phyloP scores from a whole-genome alignment of 2,113 vertebrate species.

The Dasypus novemcinctus region DNA sequence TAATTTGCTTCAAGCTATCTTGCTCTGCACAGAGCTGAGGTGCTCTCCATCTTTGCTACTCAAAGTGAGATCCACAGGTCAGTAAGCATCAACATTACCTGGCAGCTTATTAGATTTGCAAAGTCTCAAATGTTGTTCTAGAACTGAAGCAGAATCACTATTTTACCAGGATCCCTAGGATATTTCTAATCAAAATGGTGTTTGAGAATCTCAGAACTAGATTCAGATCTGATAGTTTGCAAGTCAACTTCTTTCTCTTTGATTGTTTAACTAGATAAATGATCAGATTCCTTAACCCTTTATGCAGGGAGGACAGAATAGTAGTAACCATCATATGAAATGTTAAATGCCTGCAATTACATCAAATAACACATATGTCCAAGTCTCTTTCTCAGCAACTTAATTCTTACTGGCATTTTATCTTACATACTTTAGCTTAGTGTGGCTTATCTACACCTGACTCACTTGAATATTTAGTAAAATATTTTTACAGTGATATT shows the following conservation, averaged over 20 bases:
- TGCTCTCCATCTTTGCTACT: not conserved
- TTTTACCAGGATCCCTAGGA: not conserved
- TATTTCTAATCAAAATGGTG: not conserved
- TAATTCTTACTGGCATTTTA: slow-evolving; percentile 32
- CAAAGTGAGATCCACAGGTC: not conserved
- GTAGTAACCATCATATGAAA: not conserved
- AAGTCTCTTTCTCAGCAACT: not conserved
- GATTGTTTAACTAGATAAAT: not conserved
- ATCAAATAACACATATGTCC: not conserved
- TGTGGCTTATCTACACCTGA: not conserved
- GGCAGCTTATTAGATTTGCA: not conserved
- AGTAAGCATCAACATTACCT: not conserved
- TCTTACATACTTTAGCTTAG: not conserved
- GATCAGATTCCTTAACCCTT: not conserved
- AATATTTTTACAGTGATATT: not conserved
- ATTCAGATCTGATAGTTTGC: not conserved
- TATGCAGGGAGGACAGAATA: not conserved
- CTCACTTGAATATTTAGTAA: slow-evolving; percentile 1
- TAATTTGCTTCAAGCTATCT: not conserved
- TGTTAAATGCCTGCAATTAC: not conserved
- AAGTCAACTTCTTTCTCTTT: not conserved
- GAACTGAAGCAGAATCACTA: not conserved
- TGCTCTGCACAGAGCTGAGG: not conserved
- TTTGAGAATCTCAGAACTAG: not conserved
- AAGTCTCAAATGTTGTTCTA: not conserved